Evolutionary conservation across 2,888 invertebrate genomes (phyloP).

Genomic region (Cerceris ruficornis): DNA sequence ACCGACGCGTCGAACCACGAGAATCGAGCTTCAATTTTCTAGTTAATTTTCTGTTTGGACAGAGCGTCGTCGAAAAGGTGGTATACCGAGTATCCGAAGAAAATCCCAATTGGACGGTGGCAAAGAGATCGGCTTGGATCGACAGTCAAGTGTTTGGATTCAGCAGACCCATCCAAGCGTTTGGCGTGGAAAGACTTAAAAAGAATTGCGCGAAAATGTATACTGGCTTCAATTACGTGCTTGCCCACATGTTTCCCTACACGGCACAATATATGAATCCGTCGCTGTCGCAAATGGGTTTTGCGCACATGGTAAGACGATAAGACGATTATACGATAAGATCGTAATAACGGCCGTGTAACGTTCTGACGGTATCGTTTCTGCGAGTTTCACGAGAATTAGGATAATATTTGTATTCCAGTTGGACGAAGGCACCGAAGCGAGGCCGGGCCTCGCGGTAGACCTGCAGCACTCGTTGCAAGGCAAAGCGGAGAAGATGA

Average conservation of each 20-base stretch:
- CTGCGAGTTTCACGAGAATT: too few species aligned
- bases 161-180: slow-evolving; percentile 93
- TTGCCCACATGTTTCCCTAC: slow-evolving; percentile 88
- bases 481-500: slow-evolving; percentile 85
- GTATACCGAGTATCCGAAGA: slow-evolving; percentile 89
- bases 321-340: neutral
- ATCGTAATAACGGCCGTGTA: too few species aligned
- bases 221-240: slow-evolving; percentile 92
- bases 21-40: too few species aligned
- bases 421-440: slow-evolving; percentile 71
- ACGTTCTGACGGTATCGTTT: too few species aligned
- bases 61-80: slow-evolving; percentile 96
- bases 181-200: slow-evolving; percentile 94
- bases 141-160: slow-evolving; percentile 95
- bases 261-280: slow-evolving; percentile 79
- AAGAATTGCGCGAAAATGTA: slow-evolving; percentile 93
- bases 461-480: slow-evolving; percentile 77
- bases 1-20: too few species aligned
- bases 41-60: slow-evolving; percentile 68
- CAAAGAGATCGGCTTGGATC: slow-evolving; percentile 93
- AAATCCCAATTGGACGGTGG: slow-evolving; percentile 88
- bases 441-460: slow-evolving; percentile 74
- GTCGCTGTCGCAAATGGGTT: slow-evolving; percentile 71
- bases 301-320: slow-evolving; percentile 37
- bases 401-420: slow-evolving; percentile 39